phyloP scores from a whole-genome alignment of 2,888 invertebrate species.

The Azorinus chamasolen region DNA sequence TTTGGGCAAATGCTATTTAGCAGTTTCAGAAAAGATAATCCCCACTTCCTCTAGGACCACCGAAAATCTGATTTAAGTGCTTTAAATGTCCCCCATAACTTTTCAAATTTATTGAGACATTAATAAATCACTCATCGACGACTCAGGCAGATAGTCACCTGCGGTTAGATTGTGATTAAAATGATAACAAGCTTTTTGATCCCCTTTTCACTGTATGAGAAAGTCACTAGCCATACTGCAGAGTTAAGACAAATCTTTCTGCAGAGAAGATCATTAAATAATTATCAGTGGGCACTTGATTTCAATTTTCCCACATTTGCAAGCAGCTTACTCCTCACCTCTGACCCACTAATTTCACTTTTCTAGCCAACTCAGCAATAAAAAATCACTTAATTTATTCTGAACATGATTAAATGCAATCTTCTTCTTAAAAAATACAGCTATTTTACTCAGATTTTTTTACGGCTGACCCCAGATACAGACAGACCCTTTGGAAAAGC shows the following conservation, averaged over 20 bases:
- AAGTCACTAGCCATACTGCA: too few species aligned
- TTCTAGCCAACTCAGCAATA: too few species aligned
- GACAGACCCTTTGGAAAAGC: too few species aligned
- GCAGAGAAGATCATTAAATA: constrained; percentile 25
- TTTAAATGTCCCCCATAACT: neutral
- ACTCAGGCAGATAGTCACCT: neutral
- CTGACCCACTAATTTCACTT: neutral
- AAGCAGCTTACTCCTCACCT: constrained; percentile 35
- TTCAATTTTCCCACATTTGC: constrained; percentile 61
- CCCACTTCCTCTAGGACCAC: neutral
- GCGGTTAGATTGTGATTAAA: neutral
- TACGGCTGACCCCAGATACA: constrained; percentile 19
- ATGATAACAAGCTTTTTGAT: constrained; percentile 2
- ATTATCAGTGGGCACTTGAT: constrained; percentile 42
- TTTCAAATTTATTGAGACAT: neutral
- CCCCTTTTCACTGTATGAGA: neutral
- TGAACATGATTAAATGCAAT: too few species aligned
- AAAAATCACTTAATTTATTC: too few species aligned
- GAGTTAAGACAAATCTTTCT: constrained; percentile 8
- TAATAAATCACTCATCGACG: constrained; percentile 10
- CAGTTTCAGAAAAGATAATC: neutral
- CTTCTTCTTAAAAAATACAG: too few species aligned
- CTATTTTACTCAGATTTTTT: too few species aligned
- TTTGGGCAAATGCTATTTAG: too few species aligned
- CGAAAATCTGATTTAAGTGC: neutral